Evolutionary conservation across 2,888 invertebrate species (phyloP), one percentile per base, ranked within the genome.

Genomic region (Nineta flava): DNA sequence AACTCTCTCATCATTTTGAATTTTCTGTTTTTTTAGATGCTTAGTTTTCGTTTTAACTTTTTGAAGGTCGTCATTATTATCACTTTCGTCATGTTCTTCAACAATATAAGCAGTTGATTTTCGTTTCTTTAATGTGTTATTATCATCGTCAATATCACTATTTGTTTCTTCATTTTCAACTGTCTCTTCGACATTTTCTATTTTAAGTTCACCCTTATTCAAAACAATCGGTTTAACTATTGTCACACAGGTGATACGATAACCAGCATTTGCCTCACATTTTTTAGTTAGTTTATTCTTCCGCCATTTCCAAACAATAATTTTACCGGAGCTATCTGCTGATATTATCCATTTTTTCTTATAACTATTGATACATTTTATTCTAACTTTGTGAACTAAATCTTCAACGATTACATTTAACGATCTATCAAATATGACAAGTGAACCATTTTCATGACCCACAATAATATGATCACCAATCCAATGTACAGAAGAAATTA

Each of bases 301-400:
- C 40, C 57, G 49, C 26, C 68, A 62, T 53, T 63, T 70, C 85
- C 86, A 91, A 1, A 87, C 65, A 66, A 84, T 86, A 45, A 91
- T 69, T 60, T 81, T 79, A 0, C 92, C 92, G 52, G 78, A 75
- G 66, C 90, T 91, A 6, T 86, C 83, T 15, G 80, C 81, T 32
- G 86, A 79, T 47, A 80, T 77, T 19, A 87, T 60, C 57, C 71
- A 72, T 47, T 74, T 64, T 47, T 13, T 9, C 6, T 76, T 72
- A 49, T 72, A 67, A 58, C 66, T 72, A 50, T 70, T 68, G 53
- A 87, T 65, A 56, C 77, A 76, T 63, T 87, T 85, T 0, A 88
- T 76, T 61, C 88, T 73, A 45, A 75, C 68, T 47, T 74, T 72
- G 53, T 85, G 83, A 1, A 76, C 80, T 52, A 69, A 59, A 53